Evolutionary conservation across 2,113 vertebrate genomes (phyloP), one percentile per base, ranked within the genome.

Genomic region (Macquaria ambigua): DNA sequence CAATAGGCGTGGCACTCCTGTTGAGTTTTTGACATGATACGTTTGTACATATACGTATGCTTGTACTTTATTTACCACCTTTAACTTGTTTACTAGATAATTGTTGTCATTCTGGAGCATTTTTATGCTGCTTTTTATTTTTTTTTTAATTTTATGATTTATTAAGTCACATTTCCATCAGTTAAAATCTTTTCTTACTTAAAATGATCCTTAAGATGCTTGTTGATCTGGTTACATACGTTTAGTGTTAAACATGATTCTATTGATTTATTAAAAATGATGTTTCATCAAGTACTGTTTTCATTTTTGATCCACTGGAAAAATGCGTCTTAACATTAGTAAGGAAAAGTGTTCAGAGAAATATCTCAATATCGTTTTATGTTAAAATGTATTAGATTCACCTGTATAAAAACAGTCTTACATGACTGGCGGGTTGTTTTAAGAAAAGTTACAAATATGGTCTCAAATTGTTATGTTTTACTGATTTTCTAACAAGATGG

Each of bases 1-100:
- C 79, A 79, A 69, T 78, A 72, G 90, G 81, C 55, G 53, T 70
- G 75, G 52, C 46, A 46, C 78, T 84, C 34, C 31, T 79, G 34
- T 58, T 63, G 74, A 14, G 55, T 62, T 79, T 77, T 34, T 79
- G 53, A 66, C 67, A 68, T 14, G 5, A 53, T 28, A 11, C 14
- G 12, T 74, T 80, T 15, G 53, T 1, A 31, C 25, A 34, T 16
- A 25, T 14, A 34, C 20, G 12, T 15, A 23, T 59, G 23, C 23
- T 62, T 5, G 46, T 28, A 31, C 20, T 68, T 11, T 6, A 34
- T 56, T 74, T n/a, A 2, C n/a, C 12, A 37, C 12, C 8, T 61
- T 43, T 9, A 50, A 20, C 31, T 39, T 53, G 14, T 62, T 67
- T 5, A 7, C 3, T 7, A 21, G 15, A 50, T 2, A 66, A 43